Conservation (phyloP, 2,113 vertebrate species). For the Phrynosoma blainvillii region DNA sequence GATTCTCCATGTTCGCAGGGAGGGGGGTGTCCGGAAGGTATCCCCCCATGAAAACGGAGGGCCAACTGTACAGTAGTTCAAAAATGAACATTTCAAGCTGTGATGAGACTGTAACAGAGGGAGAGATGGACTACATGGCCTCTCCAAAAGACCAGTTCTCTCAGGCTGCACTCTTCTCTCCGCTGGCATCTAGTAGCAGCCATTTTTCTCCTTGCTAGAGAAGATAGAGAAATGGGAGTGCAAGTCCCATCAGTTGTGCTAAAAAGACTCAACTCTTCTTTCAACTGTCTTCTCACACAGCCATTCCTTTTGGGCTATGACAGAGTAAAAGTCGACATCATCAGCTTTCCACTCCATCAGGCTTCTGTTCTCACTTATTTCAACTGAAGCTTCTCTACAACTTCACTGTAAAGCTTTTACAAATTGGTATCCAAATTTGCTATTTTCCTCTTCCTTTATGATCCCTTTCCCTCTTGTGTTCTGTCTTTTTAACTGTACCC, state of each 20-base stretch:
- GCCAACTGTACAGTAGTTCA: too few relatives aligned
- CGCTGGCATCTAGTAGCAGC: neutral
- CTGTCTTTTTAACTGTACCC: neutral
- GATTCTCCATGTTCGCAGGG: too few relatives aligned
- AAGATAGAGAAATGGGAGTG: neutral
- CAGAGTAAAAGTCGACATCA: too few relatives aligned
- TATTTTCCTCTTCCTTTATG: neutral
- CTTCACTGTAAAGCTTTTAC: neutral
- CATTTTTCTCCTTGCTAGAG: neutral
- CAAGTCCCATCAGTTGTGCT: neutral
- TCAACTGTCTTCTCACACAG: too few relatives aligned
- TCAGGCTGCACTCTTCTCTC: neutral
- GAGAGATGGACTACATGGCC: neutral
- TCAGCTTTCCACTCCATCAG: neutral
- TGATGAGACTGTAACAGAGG: neutral
- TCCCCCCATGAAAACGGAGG: too few relatives aligned
- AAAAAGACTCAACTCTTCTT: too few relatives aligned
- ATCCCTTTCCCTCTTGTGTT: neutral
- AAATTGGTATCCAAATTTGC: neutral
- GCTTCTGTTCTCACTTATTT: neutral
- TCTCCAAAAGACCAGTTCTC: neutral
- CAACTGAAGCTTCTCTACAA: neutral
- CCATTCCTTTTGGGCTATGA: too few relatives aligned
- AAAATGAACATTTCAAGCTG: too few relatives aligned
- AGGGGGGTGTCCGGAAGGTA: too few relatives aligned